These are phyloP conservation scores for Tragelaphus imberbis DNA, from an alignment of 2,113 vertebrate genomes.

Conservation along the genomic window DNA sequence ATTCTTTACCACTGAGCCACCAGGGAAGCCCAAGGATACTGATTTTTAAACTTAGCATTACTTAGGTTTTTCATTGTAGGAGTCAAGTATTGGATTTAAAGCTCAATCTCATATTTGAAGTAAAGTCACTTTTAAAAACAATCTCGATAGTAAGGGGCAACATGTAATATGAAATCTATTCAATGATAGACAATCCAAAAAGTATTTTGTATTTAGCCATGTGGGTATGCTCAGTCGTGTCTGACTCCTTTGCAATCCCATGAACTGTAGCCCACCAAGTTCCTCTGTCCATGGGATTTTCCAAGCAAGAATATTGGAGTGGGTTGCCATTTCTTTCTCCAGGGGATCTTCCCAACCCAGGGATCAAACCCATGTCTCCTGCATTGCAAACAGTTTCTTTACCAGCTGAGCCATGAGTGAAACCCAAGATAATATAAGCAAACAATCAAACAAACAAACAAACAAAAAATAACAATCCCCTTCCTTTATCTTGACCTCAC, in stretches of 20 bases:
- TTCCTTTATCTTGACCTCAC: not conserved
- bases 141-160: not conserved
- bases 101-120: not conserved
- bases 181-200: not conserved
- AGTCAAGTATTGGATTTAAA: constrained; percentile 1
- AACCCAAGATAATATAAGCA: not conserved
- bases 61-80: not conserved
- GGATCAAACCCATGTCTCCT: no score
- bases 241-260: no score
- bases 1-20: no score
- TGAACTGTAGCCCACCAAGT: no score
- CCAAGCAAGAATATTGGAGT: no score
- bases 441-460: no score
- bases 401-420: no score
- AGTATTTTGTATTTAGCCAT: not conserved
- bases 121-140: not conserved
- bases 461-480: not conserved
- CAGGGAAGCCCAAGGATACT: not conserved
- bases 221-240: no score
- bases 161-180: not conserved
- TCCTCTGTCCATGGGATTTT: no score
- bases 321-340: no score
- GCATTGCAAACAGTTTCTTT: no score
- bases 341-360: no score
- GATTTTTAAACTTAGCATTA: not conserved